phyloP scores from a whole-genome alignment of 2,113 vertebrate species.

The Coreoperca whiteheadi region DNA sequence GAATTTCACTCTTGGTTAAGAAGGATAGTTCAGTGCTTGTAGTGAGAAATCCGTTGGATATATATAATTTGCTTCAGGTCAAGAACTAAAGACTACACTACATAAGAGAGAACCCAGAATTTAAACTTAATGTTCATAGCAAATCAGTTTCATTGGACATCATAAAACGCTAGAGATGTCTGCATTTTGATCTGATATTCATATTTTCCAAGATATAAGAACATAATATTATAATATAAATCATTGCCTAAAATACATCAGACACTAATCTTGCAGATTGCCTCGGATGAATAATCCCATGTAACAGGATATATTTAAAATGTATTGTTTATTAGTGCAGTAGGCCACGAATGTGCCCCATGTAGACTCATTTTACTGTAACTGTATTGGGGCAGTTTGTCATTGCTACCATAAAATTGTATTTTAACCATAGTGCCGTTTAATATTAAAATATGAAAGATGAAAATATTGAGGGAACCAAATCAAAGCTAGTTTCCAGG shows the following conservation, averaged over 20 bases:
- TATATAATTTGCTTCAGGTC: neutral
- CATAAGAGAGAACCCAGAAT: neutral
- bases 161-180: neutral
- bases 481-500: neutral
- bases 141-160: neutral
- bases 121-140: neutral
- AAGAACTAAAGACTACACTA: neutral
- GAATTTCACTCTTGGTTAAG: neutral
- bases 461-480: neutral
- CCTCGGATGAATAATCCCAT: neutral
- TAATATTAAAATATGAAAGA: neutral
- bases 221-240: neutral
- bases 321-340: neutral
- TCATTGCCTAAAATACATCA: neutral
- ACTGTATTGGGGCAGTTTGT: neutral
- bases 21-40: neutral
- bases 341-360: neutral
- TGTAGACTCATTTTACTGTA: neutral
- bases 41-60: neutral
- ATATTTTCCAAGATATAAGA: neutral
- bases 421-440: neutral
- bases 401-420: neutral
- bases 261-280: neutral
- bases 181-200: constrained; percentile 10
- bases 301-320: constrained; percentile 4